These are phyloP conservation scores for Anoplius nigerrimus DNA, from an alignment of 2,888 invertebrate species.

Conservation along the genomic window DNA sequence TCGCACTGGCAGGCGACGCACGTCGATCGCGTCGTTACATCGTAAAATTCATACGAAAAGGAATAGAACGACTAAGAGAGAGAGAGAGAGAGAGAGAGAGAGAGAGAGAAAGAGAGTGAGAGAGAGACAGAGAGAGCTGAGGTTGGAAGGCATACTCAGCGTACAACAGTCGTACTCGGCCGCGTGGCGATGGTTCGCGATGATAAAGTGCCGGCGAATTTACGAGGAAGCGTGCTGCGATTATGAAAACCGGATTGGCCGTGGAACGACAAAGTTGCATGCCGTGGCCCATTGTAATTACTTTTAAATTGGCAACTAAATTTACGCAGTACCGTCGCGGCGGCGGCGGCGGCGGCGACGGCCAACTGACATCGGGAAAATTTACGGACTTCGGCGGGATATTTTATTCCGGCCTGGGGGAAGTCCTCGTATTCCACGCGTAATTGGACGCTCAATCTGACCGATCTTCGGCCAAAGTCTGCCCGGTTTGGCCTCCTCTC, in stretches of 20 bases:
- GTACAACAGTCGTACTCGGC: slow-evolving; percentile 1
- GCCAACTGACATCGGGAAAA: neutral
- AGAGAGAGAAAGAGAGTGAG: neutral
- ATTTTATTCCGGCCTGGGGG: neutral
- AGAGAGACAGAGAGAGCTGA: slow-evolving; percentile 13
- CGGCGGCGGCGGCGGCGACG: neutral
- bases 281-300: slow-evolving; percentile 40
- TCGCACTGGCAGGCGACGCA: too few relatives aligned
- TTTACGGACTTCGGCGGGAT: neutral
- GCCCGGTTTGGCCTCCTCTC: neutral
- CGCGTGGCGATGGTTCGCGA: slow-evolving; percentile 36
- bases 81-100: neutral
- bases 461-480: neutral
- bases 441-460: slow-evolving; percentile 1
- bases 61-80: too few relatives aligned
- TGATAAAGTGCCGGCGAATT: slow-evolving; percentile 43
- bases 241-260: slow-evolving; percentile 42
- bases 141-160: slow-evolving; percentile 14
- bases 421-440: too few relatives aligned
- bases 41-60: neutral
- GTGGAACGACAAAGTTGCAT: slow-evolving; percentile 37
- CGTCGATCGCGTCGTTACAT: too few relatives aligned
- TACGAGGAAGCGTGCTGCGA: slow-evolving; percentile 39
- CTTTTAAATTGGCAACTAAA: slow-evolving; percentile 47
- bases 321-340: slow-evolving; percentile 34